Evolutionary conservation across 1,140 invertebrate species (phyloP), one percentile per base, ranked within the genome.

Genomic region (Wasmannia auropunctata): DNA sequence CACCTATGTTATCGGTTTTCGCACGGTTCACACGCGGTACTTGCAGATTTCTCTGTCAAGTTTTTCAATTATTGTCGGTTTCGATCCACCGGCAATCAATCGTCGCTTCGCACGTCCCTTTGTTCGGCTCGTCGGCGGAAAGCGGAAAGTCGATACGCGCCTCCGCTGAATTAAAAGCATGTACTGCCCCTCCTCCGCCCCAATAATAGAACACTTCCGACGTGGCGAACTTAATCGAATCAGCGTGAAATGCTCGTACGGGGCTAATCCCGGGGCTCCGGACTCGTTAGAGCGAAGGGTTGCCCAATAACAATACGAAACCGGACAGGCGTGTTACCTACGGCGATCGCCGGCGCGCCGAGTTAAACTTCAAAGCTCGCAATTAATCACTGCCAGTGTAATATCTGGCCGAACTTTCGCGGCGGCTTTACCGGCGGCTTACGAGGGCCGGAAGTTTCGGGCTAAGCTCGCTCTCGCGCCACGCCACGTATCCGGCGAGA

Each of bases 341-440:
- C 25, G 67, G 40, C 79, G 79, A 83, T 83, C 79, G 77, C 43
- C 46, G 46, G 43, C 63, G 62, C 60, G 34, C 63, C 77, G 63
- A 83, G 79, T 83, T 83, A 83, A 83, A 83, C 79, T 83, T 83
- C 79, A 83, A 83, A 83, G 79, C 79, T 83, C 67, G 67, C 79
- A 83, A 83, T 83, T 83, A 83, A 83, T 83, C 79, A 83, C 79
- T 83, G 79, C 67, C 79, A 83, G 79, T 70, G 54, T 85, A 77
- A 77, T 85, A 77, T 85, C 74, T 85, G 43, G 72, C 56, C 56
- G 31, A 85, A 85, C 74, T 85, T 85, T 77, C 58, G 60, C 56
- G 16, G 72, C 56, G 83, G 83, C 83, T 85, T 79, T 79, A 85
- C 60, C 60, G 34, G 31, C 56, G 58, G 83, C 72, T 85, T 79